phyloP scores from a whole-genome alignment of 2,113 vertebrate genomes.

The Vulpes ferrilata region DNA sequence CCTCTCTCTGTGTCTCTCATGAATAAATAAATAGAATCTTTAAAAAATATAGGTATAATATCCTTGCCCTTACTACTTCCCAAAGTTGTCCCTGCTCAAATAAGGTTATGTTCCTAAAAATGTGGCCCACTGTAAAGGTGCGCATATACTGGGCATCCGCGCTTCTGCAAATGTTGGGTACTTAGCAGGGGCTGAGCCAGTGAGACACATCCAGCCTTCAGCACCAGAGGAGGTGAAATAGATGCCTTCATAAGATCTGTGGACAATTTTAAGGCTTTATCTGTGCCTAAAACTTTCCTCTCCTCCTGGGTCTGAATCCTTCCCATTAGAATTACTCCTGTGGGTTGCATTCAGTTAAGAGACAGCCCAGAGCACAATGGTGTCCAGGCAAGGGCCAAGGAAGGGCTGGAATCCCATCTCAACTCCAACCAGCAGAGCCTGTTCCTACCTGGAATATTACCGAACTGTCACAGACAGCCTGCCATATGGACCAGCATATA shows the following conservation, averaged over 20 bases:
- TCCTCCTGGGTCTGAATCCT: neutral
- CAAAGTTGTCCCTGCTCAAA: neutral
- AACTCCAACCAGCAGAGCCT: neutral
- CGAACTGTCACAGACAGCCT: neutral
- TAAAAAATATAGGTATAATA: neutral
- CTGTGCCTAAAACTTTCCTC: neutral
- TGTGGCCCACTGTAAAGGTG: neutral
- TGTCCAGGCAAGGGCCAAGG: neutral
- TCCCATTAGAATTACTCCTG: neutral
- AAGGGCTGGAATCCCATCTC: neutral
- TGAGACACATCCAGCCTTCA: neutral
- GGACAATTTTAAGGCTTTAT: neutral
- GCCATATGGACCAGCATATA: neutral
- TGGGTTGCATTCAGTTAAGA: neutral
- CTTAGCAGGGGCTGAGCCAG: neutral
- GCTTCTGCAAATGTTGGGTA: no score
- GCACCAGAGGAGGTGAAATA: neutral
- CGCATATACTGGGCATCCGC: neutral
- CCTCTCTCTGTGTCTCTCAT: no score
- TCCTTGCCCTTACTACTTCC: neutral
- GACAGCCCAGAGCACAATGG: neutral
- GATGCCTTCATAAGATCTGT: neutral
- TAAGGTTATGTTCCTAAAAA: conserved; percentile 38
- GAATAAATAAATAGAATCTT: no score
- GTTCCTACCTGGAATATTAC: neutral